These are phyloP conservation scores for Enteromius mattozi DNA, from an alignment of 2,797 vertebrate species.

Conservation along the genomic window DNA sequence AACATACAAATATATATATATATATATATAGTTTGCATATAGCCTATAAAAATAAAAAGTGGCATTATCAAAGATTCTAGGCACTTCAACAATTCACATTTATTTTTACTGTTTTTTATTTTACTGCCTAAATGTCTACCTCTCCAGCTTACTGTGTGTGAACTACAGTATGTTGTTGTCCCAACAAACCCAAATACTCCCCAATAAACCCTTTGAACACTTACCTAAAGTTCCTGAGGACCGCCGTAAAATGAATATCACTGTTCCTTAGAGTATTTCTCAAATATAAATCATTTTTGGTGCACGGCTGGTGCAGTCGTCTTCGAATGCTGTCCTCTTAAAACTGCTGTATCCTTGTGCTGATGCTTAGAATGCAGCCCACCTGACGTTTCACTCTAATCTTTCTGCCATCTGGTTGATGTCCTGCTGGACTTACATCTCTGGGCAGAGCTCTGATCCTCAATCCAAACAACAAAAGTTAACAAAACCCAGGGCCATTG, in stretches of 20 bases:
- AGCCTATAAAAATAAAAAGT: not conserved
- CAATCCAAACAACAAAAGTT: not conserved
- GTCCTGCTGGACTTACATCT: conserved; percentile 56
- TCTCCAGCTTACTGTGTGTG: not conserved
- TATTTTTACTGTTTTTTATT: not conserved
- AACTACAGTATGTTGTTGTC: not conserved
- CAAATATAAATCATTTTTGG: not conserved
- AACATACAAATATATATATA: no score
- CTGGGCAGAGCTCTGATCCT: conserved; percentile 30
- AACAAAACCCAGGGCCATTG: not conserved
- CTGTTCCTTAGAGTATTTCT: not conserved
- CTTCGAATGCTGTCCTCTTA: conserved; percentile 10
- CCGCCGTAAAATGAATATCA: not conserved
- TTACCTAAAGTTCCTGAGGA: conserved; percentile 27
- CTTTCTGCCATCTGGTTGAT: conserved; percentile 70
- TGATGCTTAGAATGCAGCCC: conserved; percentile 53
- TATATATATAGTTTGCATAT: no score
- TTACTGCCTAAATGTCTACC: not conserved
- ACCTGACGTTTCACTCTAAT: conserved; percentile 67
- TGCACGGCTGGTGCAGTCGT: not conserved
- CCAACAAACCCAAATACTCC: not conserved
- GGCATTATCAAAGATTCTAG: not conserved
- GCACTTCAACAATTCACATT: no score
- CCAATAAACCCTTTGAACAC: not conserved
- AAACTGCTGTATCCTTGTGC: not conserved